Conservation (phyloP, 2,113 vertebrate genomes). For the Lagopus muta region DNA sequence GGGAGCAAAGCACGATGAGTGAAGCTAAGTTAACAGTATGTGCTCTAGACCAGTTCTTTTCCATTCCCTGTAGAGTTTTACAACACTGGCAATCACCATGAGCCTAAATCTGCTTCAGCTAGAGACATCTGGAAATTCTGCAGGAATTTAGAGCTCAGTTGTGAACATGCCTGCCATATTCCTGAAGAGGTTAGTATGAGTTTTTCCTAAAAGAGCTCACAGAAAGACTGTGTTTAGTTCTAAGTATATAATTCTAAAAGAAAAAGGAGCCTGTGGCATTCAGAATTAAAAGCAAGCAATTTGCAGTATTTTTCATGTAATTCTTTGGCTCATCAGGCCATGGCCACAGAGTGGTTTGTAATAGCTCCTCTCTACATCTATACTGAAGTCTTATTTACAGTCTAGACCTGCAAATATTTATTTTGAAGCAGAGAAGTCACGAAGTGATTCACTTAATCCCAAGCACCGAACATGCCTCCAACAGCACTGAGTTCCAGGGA, state of each 20-base stretch:
- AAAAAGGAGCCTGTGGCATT: background rate
- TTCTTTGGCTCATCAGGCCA: background rate
- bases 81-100: background rate
- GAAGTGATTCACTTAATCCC: background rate
- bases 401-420: background rate
- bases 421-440: background rate
- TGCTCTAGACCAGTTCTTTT: background rate
- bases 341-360: background rate
- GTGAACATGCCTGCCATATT: background rate
- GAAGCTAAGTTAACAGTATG: background rate
- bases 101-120: background rate
- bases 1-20: background rate
- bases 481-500: background rate
- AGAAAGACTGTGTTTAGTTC: background rate
- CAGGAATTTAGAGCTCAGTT: background rate
- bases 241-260: background rate
- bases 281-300: background rate
- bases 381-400: background rate
- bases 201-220: background rate
- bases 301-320: background rate
- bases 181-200: background rate
- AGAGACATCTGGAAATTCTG: background rate
- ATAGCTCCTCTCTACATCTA: background rate
- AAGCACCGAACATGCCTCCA: background rate
- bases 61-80: background rate